Conservation (phyloP, 2,888 invertebrate species). For the Campaea margaritaria region DNA sequence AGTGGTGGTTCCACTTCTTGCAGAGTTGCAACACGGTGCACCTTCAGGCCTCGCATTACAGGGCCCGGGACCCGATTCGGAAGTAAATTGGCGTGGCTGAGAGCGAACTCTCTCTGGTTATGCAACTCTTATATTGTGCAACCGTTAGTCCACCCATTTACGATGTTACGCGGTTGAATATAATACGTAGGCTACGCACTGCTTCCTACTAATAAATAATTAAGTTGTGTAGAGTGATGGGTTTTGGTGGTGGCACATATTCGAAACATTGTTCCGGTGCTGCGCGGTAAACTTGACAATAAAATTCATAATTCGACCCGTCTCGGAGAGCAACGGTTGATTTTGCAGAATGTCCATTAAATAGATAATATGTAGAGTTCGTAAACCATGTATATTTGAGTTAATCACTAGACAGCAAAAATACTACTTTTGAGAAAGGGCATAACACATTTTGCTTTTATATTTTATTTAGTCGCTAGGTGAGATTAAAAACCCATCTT, state of each 20-base stretch:
- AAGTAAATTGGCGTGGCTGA: conserved; percentile 67
- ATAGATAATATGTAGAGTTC: too few species aligned
- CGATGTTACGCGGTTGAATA: conserved; percentile 46
- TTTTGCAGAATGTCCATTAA: too few species aligned
- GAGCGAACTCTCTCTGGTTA: conserved; percentile 70
- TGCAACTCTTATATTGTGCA: conserved; percentile 70
- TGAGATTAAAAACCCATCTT: too few species aligned
- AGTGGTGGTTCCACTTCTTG: conserved; percentile 35
- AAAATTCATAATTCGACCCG: conserved; percentile 11
- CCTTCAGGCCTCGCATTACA: conserved; percentile 45
- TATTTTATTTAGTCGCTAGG: too few species aligned
- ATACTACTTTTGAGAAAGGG: too few species aligned
- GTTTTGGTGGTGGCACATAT: too few species aligned
- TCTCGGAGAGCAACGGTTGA: background rate
- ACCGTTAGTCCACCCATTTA: conserved; percentile 44
- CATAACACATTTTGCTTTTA: too few species aligned
- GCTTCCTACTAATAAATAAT: conserved; percentile 14
- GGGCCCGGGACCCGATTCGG: conserved; percentile 64
- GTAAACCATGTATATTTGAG: too few species aligned
- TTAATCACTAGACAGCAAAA: too few species aligned
- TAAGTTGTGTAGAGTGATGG: background rate
- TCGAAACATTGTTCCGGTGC: background rate
- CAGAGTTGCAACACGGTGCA: conserved; percentile 57
- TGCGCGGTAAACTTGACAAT: too few species aligned
- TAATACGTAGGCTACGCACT: conserved; percentile 10